Conservation (phyloP, 2,797 vertebrate species). For the Macroramphosus scolopax region DNA sequence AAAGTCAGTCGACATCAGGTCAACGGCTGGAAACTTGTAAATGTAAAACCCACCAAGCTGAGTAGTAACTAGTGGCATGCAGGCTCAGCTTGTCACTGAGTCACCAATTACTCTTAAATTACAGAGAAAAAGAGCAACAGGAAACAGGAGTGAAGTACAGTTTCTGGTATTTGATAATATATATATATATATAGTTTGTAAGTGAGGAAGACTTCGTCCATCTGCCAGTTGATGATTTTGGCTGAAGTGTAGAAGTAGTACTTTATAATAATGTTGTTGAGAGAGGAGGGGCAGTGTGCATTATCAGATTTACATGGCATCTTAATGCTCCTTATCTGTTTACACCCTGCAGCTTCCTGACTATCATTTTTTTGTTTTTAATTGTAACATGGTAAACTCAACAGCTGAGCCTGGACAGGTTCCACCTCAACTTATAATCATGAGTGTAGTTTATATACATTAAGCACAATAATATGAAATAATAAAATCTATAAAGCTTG, state of each 20-base stretch:
- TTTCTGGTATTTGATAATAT: neutral
- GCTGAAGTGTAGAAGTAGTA: slow-evolving; percentile 29
- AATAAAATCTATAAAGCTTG: no score
- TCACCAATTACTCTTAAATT: slow-evolving; percentile 35
- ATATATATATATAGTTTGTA: no score
- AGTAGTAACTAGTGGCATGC: slow-evolving; percentile 25
- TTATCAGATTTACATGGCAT: slow-evolving; percentile 6
- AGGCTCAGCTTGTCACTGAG: slow-evolving; percentile 20
- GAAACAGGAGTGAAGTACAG: neutral
- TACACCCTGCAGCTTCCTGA: no score
- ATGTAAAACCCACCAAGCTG: slow-evolving; percentile 36
- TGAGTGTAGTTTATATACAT: no score
- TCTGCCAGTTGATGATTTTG: slow-evolving; percentile 9
- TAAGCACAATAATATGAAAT: no score
- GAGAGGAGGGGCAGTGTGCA: slow-evolving; percentile 24
- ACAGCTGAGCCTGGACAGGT: no score
- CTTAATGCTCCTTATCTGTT: neutral
- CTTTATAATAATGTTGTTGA: slow-evolving; percentile 57
- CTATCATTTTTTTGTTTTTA: no score
- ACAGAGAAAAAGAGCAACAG: neutral
- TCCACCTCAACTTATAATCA: no score
- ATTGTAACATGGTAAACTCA: no score
- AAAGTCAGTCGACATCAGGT: slow-evolving; percentile 13
- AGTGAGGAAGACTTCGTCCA: neutral
- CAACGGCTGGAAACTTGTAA: slow-evolving; percentile 30